Percentiles rank a stretch among this genome's conserved stretches.
These are phyloP conservation scores for Spilogale gracilis DNA, from an alignment of 2,113 vertebrate species.

Conservation along the genomic window DNA sequence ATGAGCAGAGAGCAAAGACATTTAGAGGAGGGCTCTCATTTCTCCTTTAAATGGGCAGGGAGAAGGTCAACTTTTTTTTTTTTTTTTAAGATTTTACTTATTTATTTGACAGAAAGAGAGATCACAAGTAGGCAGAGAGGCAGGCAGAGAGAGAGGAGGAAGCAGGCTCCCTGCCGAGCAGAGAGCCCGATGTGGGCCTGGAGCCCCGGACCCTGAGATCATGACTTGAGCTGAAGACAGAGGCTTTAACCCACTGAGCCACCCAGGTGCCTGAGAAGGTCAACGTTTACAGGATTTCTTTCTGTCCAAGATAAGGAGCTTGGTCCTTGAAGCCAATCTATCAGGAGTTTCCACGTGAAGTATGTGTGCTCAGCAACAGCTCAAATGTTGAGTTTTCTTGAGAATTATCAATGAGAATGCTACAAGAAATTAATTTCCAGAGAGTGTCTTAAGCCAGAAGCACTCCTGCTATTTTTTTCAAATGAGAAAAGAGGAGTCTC, in stretches of 20 bases:
- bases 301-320: constrained; percentile 21
- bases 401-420: not conserved
- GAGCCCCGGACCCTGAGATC: too few species aligned
- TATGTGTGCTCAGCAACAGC: not conserved
- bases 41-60: constrained; percentile 47
- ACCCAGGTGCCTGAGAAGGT: not conserved
- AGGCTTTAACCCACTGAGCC: too few species aligned
- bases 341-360: not conserved
- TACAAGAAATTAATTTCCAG: constrained; percentile 21
- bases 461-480: not conserved
- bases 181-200: too few species aligned
- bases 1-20: constrained; percentile 12
- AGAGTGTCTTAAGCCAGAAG: constrained; percentile 8
- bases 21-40: constrained; percentile 25
- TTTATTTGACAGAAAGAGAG: too few species aligned
- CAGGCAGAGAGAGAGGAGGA: too few species aligned
- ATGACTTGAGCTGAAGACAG: too few species aligned
- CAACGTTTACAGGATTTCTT: constrained; percentile 44
- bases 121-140: too few species aligned
- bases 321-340: not conserved
- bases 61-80: constrained; percentile 38
- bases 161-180: too few species aligned
- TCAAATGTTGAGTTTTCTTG: constrained; percentile 2
- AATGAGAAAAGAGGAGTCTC: not conserved
- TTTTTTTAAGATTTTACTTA: too few species aligned